phyloP scores from a whole-genome alignment of 2,888 invertebrate genomes.

The Eristalis arbustorum region DNA sequence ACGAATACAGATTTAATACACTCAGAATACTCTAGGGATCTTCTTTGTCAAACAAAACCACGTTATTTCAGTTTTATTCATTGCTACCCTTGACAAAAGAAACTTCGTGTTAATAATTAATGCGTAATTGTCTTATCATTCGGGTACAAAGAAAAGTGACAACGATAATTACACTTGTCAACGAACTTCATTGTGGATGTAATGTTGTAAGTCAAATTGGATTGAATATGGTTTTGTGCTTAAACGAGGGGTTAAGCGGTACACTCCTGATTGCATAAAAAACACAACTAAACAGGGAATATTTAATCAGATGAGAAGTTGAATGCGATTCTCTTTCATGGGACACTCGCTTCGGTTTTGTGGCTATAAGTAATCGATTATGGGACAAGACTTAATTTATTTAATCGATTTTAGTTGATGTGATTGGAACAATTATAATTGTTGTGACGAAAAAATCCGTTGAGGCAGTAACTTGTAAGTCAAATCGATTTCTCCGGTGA shows the following conservation, averaged over 20 bases:
- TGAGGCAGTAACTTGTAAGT: too few relatives aligned
- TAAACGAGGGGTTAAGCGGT: not conserved
- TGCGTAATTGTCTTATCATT: not conserved
- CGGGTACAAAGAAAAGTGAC: not conserved
- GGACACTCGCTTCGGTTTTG: not conserved
- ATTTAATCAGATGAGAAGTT: not conserved
- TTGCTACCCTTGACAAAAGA: not conserved
- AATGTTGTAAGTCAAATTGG: not conserved
- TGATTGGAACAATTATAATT: too few relatives aligned
- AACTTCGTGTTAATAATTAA: not conserved
- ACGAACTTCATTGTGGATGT: not conserved
- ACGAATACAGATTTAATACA: not conserved
- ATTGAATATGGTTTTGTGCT: not conserved
- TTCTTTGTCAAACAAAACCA: not conserved
- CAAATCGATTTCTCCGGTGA: not conserved
- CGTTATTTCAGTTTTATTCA: not conserved
- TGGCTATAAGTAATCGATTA: not conserved
- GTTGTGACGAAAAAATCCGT: too few relatives aligned
- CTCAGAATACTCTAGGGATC: not conserved
- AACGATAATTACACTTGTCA: not conserved
- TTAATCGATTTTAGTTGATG: too few relatives aligned
- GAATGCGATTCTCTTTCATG: not conserved
- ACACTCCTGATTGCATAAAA: not conserved
- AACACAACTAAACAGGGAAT: not conserved
- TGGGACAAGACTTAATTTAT: too few relatives aligned